Evolutionary conservation across 2,113 vertebrate species (phyloP).

Genomic region (Petaurus breviceps): DNA sequence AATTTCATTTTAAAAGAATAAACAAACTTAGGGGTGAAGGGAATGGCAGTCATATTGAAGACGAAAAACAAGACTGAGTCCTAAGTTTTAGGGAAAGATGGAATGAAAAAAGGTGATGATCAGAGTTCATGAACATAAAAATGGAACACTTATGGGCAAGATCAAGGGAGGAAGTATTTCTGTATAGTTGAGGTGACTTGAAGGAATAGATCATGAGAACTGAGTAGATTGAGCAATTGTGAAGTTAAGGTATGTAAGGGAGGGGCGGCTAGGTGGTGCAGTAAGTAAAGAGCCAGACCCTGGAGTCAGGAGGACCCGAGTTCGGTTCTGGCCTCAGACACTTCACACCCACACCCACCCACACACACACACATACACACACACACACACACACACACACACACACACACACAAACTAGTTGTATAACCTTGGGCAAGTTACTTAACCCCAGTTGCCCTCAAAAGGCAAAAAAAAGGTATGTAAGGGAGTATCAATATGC

Average conservation of each 20-base stretch:
- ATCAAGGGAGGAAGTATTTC: neutral
- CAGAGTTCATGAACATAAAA: neutral
- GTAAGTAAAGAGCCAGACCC: too few species aligned
- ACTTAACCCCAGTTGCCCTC: too few species aligned
- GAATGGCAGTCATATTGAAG: neutral
- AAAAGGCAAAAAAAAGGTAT: too few species aligned
- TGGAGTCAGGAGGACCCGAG: too few species aligned
- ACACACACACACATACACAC: too few species aligned
- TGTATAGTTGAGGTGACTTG: neutral
- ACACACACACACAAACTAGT: too few species aligned
- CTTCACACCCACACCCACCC: too few species aligned
- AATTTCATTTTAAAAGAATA: neutral
- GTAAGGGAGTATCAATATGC: neutral
- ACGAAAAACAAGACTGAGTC: neutral
- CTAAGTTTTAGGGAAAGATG: neutral
- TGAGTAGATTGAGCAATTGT: neutral
- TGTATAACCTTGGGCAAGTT: too few species aligned
- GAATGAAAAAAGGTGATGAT: neutral
- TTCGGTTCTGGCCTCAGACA: too few species aligned
- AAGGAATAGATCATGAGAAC: neutral
- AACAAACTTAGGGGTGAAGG: neutral
- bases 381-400: too few species aligned
- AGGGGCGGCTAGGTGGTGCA: too few species aligned
- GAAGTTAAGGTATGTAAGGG: neutral
- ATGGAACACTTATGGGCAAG: neutral